Evolutionary conservation across 2,888 invertebrate genomes (phyloP), one percentile per base, ranked within the genome.

Genomic region (Apoda limacodes): DNA sequence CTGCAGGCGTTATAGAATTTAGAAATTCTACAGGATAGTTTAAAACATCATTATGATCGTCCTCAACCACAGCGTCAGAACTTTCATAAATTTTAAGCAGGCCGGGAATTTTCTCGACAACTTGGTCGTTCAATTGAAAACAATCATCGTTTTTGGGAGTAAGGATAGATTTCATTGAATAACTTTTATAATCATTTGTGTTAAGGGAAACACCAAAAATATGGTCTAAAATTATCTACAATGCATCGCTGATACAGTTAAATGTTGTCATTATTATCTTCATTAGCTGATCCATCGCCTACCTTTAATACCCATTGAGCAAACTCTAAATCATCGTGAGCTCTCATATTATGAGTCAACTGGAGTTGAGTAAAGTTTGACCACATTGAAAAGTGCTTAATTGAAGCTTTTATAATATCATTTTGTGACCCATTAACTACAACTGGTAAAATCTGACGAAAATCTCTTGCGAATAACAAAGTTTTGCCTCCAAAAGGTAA

Each of bases 181-280:
- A 43, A 39, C 34, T 43, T 43, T 43, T 40, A 38, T 40, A 38
- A 38, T 43, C 37, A 42, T 39, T 39, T 27, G 37, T 40, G 35
- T 40, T 34, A n/a, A n/a, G n/a, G n/a, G n/a, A n/a, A n/a, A n/a
- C n/a, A n/a, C n/a, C n/a, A n/a, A n/a, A n/a, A n/a, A 25, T 38
- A 32, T 36, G 38, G 34, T 28, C 34, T 39, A 42, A 32, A 37
- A 40, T 40, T 35, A 34, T 37, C 37, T 27, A 39, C 36, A 41
- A 41, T 36, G 38, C 41, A 41, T 35, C 36, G 40, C 23, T 11
- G 36, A 40, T 34, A 34, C 37, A 37, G 40, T 37, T 37, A 32
- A 40, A 40, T 28, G 23, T 40, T 15, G 39, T 34, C 36, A 9
- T 32, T 20, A 36, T 20, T 13, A 36, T 34, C 35, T 27, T 30